A percentile compares a stretch with the other conserved stretches of the same genome.
These are phyloP conservation scores for Drosophila novamexicana DNA, from an alignment of 1,140 invertebrate genomes.

Conservation along the genomic window DNA sequence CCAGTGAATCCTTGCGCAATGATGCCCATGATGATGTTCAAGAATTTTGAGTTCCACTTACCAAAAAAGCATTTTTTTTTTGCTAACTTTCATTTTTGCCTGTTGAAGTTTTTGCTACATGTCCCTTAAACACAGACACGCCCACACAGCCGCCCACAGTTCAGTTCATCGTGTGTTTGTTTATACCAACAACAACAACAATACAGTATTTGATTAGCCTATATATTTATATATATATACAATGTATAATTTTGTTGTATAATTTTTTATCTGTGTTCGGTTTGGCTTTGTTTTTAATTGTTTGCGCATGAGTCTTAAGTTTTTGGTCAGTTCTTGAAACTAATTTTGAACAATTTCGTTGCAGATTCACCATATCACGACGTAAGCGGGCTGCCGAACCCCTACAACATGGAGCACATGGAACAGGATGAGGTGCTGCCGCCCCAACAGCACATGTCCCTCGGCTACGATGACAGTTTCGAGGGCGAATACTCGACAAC, in stretches of 20 bases:
- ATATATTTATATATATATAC: slow-evolving; percentile 11
- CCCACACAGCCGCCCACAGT: slow-evolving; percentile 10
- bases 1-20: slow-evolving; percentile 22
- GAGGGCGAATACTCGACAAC: slow-evolving; percentile 97
- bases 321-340: slow-evolving; percentile 54
- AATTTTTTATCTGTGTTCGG: slow-evolving; percentile 27
- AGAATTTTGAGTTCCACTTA: slow-evolving; percentile 58
- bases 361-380: slow-evolving; percentile 96
- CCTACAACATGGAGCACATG: slow-evolving; percentile 91
- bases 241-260: slow-evolving; percentile 30
- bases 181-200: slow-evolving; percentile 2
- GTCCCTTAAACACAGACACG: slow-evolving; percentile 7
- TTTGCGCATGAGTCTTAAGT: slow-evolving; percentile 69
- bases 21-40: slow-evolving; percentile 38
- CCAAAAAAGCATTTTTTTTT: slow-evolving; percentile 4
- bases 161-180: slow-evolving; percentile 36
- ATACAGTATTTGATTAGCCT: slow-evolving; percentile 52
- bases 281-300: slow-evolving; percentile 77
- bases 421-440: slow-evolving; percentile 89
- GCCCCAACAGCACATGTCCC: slow-evolving; percentile 92
- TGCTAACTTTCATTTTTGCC: slow-evolving; percentile 24
- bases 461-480: slow-evolving; percentile 95
- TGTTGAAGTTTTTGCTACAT: slow-evolving; percentile 40
- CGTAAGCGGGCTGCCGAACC: slow-evolving; percentile 94
- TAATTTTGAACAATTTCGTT: slow-evolving; percentile 77